Evolutionary conservation across 2,888 invertebrate genomes (phyloP), one percentile per base, ranked within the genome.

Genomic region (Ptycholaimellus sp.): DNA sequence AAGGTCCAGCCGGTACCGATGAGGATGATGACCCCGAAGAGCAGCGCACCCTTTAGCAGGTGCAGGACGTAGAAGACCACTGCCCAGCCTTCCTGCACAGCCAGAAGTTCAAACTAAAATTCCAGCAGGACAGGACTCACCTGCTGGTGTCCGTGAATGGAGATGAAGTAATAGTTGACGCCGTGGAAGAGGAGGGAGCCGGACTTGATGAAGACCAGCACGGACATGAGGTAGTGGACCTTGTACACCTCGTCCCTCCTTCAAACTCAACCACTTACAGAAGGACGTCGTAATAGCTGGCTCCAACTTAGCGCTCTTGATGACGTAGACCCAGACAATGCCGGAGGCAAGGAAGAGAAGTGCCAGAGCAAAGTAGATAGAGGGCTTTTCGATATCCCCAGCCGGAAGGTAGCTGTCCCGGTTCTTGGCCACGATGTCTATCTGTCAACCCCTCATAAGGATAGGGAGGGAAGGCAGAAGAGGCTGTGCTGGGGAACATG

Each of bases 1-100:
- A 93, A 96, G 28, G 87, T 85, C 83, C 90, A 96, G 0, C 96
- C 96, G 5, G 93, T 87, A 33, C 93, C 93, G 47, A 96, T 81
- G 11, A 96, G 68, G 11, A 93, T 76, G 46, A 96, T 76, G 0
- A 87, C 87, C 40, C 90, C 82, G 57, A 96, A 93, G 35, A 96
- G 64, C 31, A 96, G 73, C 0, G 83, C 80, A 11, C 82, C 81
- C 61, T 81, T 80, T 39, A 83, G 64, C 73, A 96, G 67, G 68
- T 96, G 93, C n/a, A 85, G 83, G 36, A 93, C 76, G 55, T 93
- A 96, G 59, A 76, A 96, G 2, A 96, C 64, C 48, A 93, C 80
- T 1, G 93, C 93, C 90, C 93, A 96, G 0, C 87, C 78, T 19
- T 87, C 83, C 3, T n/a, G n/a, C n/a, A n/a, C n/a, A n/a, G n/a